These are phyloP conservation scores for Lepetodrilus schrolli DNA, from an alignment of 2,888 invertebrate species.

Conservation along the genomic window DNA sequence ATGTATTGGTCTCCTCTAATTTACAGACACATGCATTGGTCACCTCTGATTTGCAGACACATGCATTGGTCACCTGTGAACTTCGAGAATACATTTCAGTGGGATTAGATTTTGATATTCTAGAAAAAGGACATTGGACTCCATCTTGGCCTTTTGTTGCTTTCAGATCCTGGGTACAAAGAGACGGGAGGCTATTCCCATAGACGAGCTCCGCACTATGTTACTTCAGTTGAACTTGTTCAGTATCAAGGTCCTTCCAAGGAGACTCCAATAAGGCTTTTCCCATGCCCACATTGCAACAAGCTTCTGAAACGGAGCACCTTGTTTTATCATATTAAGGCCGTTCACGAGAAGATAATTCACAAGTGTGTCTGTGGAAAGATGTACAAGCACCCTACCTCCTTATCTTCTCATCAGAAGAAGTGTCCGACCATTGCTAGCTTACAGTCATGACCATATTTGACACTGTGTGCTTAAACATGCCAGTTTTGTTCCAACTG, in stretches of 20 bases:
- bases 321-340: conserved; percentile 9
- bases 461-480: too few relatives aligned
- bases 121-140: too few relatives aligned
- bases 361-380: conserved; percentile 3
- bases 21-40: too few relatives aligned
- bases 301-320: neutral
- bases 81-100: too few relatives aligned
- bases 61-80: too few relatives aligned
- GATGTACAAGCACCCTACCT: neutral
- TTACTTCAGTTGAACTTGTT: neutral
- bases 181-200: too few relatives aligned
- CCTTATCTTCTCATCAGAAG: neutral
- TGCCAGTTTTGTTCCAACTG: too few relatives aligned
- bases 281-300: conserved; percentile 2
- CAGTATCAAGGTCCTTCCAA: neutral
- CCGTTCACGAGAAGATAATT: neutral
- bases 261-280: neutral
- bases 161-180: conserved; percentile 20
- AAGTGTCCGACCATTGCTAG: too few relatives aligned
- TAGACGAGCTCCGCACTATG: neutral
- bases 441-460: neutral
- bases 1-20: too few relatives aligned
- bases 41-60: too few relatives aligned
- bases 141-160: conserved; percentile 21
- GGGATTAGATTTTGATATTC: too few relatives aligned